These are phyloP conservation scores for Strix aluco DNA, from an alignment of 2,113 vertebrate genomes.

Conservation along the genomic window DNA sequence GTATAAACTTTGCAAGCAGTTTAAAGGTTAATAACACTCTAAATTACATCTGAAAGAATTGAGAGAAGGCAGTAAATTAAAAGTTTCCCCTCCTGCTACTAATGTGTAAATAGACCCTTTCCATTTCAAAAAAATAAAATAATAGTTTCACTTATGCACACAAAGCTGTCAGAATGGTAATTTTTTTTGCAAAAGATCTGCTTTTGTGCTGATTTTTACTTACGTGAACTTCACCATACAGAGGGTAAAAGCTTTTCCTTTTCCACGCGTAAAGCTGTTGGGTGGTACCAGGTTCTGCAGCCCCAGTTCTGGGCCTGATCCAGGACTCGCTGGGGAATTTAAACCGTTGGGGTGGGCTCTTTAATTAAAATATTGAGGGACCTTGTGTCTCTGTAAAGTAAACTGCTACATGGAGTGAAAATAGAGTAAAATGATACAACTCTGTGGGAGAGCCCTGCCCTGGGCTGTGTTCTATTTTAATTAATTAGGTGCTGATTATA, in stretches of 20 bases:
- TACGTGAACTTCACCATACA: accelerated
- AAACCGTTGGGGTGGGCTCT: not conserved
- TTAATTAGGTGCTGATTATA: not conserved
- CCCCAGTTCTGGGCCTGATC: not conserved
- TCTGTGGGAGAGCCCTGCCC: not conserved
- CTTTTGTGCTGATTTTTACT: not conserved
- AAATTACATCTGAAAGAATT: not conserved
- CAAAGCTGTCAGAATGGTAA: not conserved
- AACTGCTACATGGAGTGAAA: not conserved
- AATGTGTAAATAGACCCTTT: not conserved
- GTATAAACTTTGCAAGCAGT: not conserved
- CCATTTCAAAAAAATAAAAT: not conserved
- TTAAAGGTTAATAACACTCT: not conserved
- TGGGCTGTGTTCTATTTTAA: not conserved
- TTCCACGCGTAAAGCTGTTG: not conserved
- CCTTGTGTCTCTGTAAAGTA: not conserved
- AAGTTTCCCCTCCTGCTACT: not conserved
- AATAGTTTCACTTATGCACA: accelerated
- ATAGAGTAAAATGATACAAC: not conserved
- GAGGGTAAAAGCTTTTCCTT: not conserved
- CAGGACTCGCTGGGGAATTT: not conserved
- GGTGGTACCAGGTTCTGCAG: not conserved
- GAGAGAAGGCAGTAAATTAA: not conserved
- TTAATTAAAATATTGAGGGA: not conserved
- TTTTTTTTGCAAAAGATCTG: not conserved